Evolutionary conservation across 2,113 vertebrate genomes (phyloP), one percentile per base, ranked within the genome.

Genomic region (Leucopsar rothschildi): DNA sequence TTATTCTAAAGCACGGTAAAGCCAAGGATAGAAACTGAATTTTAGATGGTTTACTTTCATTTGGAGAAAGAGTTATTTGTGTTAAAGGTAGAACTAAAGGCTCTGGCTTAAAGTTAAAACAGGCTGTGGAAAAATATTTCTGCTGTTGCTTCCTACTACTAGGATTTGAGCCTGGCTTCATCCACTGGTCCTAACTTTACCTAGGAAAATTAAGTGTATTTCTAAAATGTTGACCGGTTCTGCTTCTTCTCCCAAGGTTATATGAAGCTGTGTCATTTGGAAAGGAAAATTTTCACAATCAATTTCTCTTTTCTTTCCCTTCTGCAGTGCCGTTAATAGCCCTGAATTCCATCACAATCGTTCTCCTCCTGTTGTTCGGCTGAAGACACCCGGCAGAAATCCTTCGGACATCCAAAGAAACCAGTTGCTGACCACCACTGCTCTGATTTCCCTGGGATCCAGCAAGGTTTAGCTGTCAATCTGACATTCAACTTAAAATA

Each of bases 291-390:
- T 24, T 45, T 63, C 39, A 31, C n/a, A 6, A 4, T 39, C 61
- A 22, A 60, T 72, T n/a, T 56, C n/a, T 56, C 27, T 57, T 19
- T 45, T 17, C 47, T 79, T 9, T 3, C 12, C 28, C 9, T 4
- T 66, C 95, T 95, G 12, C 97, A 99, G 99, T 99, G 92, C 99
- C 99, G 28, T 95, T 99, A 80, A 99, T 99, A 95, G 98, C 98
- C 28, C 98, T 99, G 88, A 99, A 99, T 93, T 97, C 99, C 3
- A 33, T 98, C 89, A 98, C 98, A 37, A 99, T 99, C 12, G 40
- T 99, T 77, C 97, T 99, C 50, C 97, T 99, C 83, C 92, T 99
- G 76, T 95, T 99, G 59, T 99, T 99, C 42, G 99, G 99, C 40
- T 99, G 98, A 98, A 97, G 79, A 73, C 50, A 27, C 3, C 35